These are phyloP conservation scores for Mugil cephalus DNA, from an alignment of 2,113 vertebrate species.

Conservation along the genomic window DNA sequence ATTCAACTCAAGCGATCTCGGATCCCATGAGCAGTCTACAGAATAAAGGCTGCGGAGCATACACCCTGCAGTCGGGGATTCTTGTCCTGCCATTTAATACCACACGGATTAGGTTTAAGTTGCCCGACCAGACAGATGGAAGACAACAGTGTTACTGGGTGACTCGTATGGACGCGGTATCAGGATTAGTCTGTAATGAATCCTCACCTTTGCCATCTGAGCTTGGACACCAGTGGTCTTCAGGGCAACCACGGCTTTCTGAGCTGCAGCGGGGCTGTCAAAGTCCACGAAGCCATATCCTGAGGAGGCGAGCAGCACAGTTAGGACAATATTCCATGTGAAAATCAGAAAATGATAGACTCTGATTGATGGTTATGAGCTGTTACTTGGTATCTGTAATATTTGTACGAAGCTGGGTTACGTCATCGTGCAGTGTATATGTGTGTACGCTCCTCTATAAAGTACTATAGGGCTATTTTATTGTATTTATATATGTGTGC, in stretches of 20 bases:
- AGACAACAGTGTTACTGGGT: conserved; percentile 24
- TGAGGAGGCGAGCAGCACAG: conserved; percentile 77
- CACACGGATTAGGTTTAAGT: conserved; percentile 50
- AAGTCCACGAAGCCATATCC: conserved; percentile 99
- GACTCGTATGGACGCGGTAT: conserved; percentile 46
- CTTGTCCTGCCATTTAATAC: conserved; percentile 36
- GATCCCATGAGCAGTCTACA: conserved; percentile 3
- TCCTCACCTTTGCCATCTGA: conserved; percentile 98
- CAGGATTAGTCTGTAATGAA: conserved; percentile 62
- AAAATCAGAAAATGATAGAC: too few relatives aligned
- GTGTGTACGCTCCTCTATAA: not conserved
- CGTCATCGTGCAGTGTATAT: not conserved
- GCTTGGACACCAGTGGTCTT: conserved; percentile 96
- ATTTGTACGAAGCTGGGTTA: not conserved
- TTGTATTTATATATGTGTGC: conserved; percentile 3
- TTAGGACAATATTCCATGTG: conserved; percentile 36
- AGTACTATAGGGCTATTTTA: not conserved
- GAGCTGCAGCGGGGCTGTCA: conserved; percentile 95
- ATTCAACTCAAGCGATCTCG: conserved; percentile 9
- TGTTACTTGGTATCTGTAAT: not conserved
- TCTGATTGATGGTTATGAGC: not conserved
- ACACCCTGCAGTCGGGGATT: conserved; percentile 27
- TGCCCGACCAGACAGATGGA: conserved; percentile 35
- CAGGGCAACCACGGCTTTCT: conserved; percentile 96
- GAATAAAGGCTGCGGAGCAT: not conserved